Evolutionary conservation across 2,113 vertebrate species (phyloP), one percentile per base, ranked within the genome.

Genomic region (Pterocles orientalis): DNA sequence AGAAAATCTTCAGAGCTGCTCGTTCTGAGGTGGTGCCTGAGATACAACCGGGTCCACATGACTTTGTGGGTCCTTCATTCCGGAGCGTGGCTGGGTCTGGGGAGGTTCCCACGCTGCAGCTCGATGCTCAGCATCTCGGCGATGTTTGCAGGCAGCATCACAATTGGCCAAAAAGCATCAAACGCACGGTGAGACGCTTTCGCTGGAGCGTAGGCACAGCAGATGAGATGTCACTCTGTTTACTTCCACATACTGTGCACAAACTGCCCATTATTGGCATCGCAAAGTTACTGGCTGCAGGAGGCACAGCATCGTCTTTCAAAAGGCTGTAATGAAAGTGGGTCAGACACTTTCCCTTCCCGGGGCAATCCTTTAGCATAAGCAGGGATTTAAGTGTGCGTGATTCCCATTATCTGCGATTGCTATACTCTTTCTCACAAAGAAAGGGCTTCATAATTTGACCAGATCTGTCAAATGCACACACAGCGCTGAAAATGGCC

Each of bases 141-240:
- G 82, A 43, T 6, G 14, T 80, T 90, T 89, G 47, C 47, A 73
- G 33, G 90, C 77, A 54, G 86, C 0, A 0, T 58, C 86, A 81
- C 31, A 82, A 47, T 36, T 29, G 80, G 75, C 89, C 7, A 2
- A 50, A 69, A 69, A 82, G 71, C 83, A 45, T 18, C 0, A 1
- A 21, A 92, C 58, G 33, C 56, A 33, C 1, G 0, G 50, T 34
- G 31, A 93, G 68, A 62, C 2, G 2, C 56, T 78, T 93, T 81
- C 8, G 3, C 36, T 36, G 87, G 82, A 91, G 91, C 23, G 3
- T 87, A 69, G 24, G 12, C 71, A 26, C 33, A 82, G 80, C 94
- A 96, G 96, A 95, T 70, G 96, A 96, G 94, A 86, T 96, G 97
- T 92, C 94, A 48, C 85, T 97, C 72, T 95, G 92, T 97, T 97